Percentiles rank a stretch among this genome's conserved stretches.
Conservation (phyloP, 2,797 vertebrate genomes). For the Aphelocoma californica region DNA sequence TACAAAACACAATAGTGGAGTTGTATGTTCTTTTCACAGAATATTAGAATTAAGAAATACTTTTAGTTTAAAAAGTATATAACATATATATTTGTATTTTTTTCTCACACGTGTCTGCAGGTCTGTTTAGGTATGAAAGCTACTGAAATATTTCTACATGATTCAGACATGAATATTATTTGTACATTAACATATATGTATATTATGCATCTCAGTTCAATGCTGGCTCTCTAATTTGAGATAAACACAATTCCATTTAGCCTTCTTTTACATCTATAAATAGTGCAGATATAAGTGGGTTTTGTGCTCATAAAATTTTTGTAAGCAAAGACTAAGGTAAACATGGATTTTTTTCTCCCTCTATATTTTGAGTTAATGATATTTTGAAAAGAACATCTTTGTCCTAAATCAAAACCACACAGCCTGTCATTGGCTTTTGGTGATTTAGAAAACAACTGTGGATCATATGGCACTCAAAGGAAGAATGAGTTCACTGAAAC, state of each 20-base stretch:
- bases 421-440: conserved; percentile 60
- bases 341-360: neutral
- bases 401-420: conserved; percentile 66
- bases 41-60: neutral
- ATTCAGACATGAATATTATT: neutral
- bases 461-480: conserved; percentile 63
- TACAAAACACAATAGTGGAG: neutral
- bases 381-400: conserved; percentile 50
- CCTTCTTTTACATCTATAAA: conserved; percentile 46
- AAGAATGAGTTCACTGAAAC: conserved; percentile 66
- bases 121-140: neutral
- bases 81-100: neutral
- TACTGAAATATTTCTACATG: neutral
- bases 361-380: conserved; percentile 48
- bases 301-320: conserved; percentile 34
- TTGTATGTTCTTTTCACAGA: neutral
- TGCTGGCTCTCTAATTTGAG: neutral
- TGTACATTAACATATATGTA: neutral
- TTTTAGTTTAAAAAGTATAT: neutral
- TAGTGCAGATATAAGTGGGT: neutral
- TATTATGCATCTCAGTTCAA: neutral
- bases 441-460: conserved; percentile 64
- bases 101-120: neutral
- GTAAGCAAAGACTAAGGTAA: conserved; percentile 52
- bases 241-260: conserved; percentile 12